Conservation (phyloP, 2,888 invertebrate genomes). For the Pheosia gnoma region DNA sequence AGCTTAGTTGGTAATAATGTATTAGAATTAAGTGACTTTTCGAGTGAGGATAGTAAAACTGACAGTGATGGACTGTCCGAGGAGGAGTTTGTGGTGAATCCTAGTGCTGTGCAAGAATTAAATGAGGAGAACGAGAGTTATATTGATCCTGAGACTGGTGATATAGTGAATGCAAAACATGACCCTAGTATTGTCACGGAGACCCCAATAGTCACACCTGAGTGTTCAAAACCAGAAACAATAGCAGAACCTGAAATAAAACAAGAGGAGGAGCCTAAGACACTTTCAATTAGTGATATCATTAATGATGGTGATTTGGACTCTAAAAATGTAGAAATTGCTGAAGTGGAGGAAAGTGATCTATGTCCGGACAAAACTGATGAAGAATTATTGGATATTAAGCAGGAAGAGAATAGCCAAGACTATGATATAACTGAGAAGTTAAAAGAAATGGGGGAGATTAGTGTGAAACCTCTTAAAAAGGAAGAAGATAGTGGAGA, state of each 20-base stretch:
- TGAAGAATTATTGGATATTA: constrained; percentile 70
- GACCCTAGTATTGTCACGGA: constrained; percentile 27
- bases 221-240: constrained; percentile 20
- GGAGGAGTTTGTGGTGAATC: constrained; percentile 78
- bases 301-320: constrained; percentile 78
- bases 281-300: constrained; percentile 79
- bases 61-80: constrained; percentile 81
- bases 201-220: constrained; percentile 27
- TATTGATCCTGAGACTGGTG: constrained; percentile 80
- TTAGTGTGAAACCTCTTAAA: constrained; percentile 75
- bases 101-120: constrained; percentile 73
- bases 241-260: constrained; percentile 17
- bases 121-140: constrained; percentile 79
- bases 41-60: constrained; percentile 73
- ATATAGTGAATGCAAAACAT: constrained; percentile 64
- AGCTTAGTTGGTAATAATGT: constrained; percentile 78
- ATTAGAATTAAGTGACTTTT: constrained; percentile 77
- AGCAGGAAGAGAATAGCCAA: constrained; percentile 71
- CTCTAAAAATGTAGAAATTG: constrained; percentile 78
- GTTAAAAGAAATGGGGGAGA: constrained; percentile 85
- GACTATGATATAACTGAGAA: constrained; percentile 86
- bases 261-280: constrained; percentile 61
- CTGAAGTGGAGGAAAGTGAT: constrained; percentile 76
- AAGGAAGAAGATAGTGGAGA: constrained; percentile 57
- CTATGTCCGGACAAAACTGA: constrained; percentile 72